A percentile compares a stretch with the other conserved stretches of the same genome.
These are phyloP conservation scores for Carollia perspicillata DNA, from an alignment of 2,113 vertebrate species.

Conservation along the genomic window DNA sequence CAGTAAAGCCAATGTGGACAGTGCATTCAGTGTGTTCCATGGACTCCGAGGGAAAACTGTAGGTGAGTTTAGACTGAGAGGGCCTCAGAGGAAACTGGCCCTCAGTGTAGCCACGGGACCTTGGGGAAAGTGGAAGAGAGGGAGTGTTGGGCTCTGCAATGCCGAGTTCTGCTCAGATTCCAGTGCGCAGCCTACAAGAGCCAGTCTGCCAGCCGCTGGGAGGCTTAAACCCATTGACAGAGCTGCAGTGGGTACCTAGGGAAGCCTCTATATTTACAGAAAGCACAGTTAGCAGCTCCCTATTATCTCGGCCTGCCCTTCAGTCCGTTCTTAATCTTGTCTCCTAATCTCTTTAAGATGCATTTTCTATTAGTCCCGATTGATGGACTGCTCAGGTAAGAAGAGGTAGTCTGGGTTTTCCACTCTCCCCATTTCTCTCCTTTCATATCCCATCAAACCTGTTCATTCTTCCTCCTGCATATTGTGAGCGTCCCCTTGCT, in stretches of 20 bases:
- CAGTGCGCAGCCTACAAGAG: neutral
- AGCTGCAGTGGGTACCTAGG: neutral
- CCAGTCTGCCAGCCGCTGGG: neutral
- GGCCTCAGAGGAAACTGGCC: neutral
- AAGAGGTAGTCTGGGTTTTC: neutral
- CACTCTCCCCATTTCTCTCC: neutral
- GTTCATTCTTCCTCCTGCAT: neutral
- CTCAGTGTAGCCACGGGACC: neutral
- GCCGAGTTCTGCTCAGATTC: neutral
- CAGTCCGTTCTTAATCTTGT: neutral
- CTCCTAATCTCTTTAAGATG: neutral
- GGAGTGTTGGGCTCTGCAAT: neutral
- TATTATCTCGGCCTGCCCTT: neutral
- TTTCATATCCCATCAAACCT: neutral
- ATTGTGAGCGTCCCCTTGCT: neutral
- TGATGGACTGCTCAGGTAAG: neutral
- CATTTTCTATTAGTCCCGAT: neutral
- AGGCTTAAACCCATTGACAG: neutral
- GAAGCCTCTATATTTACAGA: neutral
- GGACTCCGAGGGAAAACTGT: neutral
- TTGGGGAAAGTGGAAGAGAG: neutral
- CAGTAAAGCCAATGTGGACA: neutral
- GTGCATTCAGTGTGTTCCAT: neutral
- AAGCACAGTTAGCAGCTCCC: neutral
- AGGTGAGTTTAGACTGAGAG: neutral